These are phyloP conservation scores for Nebria salina DNA, from an alignment of 2,888 invertebrate genomes.

Conservation along the genomic window DNA sequence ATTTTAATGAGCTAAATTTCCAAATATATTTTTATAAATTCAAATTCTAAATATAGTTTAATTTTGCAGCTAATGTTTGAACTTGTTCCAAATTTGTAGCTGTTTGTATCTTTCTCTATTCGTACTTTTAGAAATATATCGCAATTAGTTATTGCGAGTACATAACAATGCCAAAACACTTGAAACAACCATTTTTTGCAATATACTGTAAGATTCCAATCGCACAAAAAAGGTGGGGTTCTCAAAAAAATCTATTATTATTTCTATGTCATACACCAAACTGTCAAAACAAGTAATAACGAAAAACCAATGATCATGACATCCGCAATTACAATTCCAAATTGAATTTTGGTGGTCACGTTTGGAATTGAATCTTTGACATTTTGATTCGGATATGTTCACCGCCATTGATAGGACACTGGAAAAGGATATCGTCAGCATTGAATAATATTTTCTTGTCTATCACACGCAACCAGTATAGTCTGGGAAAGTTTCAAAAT, in stretches of 20 bases:
- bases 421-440: constrained; percentile 19
- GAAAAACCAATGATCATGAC: constrained; percentile 17
- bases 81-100: no score
- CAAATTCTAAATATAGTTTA: no score
- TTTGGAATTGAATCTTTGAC: constrained; percentile 27
- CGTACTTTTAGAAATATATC: no score
- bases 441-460: neutral
- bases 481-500: neutral
- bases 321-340: constrained; percentile 18
- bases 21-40: no score
- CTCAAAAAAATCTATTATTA: neutral
- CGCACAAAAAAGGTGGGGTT: neutral
- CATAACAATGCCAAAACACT: no score
- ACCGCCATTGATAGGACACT: neutral
- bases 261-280: neutral
- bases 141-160: no score
- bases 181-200: no score
- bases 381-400: constrained; percentile 19
- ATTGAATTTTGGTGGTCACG: constrained; percentile 25
- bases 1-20: no score
- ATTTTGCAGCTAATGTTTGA: no score
- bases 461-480: neutral
- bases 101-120: no score
- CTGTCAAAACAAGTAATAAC: neutral
- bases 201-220: no score